Base-by-base conservation (phyloP, 2,113 vertebrate species). In the Parus major region DNA sequence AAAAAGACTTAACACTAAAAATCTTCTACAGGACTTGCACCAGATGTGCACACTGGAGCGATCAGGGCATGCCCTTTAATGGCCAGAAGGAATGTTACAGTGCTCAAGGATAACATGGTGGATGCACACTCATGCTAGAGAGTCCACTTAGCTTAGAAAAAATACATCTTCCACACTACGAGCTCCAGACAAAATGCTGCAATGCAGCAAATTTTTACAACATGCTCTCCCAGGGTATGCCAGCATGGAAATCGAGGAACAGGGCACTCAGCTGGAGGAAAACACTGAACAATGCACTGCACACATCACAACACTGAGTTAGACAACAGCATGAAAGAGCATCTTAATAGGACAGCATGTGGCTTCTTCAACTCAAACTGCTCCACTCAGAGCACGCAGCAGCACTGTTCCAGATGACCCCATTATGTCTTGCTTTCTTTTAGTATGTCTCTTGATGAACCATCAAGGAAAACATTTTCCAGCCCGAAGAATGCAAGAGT, bases 401-500 rank as follows among this genome's bases (percentile, higher is more conserved):
- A 96, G 93, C 88, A n/a, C 17, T 3, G 61, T 42, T 78, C 76
- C 90, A 77, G 56, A 69, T 95, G 95, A 96, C 93, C 93, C 94
- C 95, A 95, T 97, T 97, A 86, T 71, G 94, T 97, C 96, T 93
- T 24, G 79, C 69, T 94, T 90, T 95, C 85, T 86, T 83, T 94
- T 33, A 84, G 70, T 13, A 60, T 1, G 0, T 22, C 52, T 93
- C 79, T 64, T 96, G 88, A 96, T 61, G 92, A 96, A 55, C 41
- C 71, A 88, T 88, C 92, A 96, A 94, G 92, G 80, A 93, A 93
- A 96, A 92, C 76, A n/a, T 50, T 95, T 83, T 36, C 60, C 63
- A 88, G 90, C 49, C 80, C 24, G n/a, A 86, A 82, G 92, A 95
- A 86, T 15, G 52, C 56, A 90, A 25, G 82, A 86, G 61, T 3